phyloP scores from a whole-genome alignment of 2,888 invertebrate genomes.

The Cantharis flavilabris region DNA sequence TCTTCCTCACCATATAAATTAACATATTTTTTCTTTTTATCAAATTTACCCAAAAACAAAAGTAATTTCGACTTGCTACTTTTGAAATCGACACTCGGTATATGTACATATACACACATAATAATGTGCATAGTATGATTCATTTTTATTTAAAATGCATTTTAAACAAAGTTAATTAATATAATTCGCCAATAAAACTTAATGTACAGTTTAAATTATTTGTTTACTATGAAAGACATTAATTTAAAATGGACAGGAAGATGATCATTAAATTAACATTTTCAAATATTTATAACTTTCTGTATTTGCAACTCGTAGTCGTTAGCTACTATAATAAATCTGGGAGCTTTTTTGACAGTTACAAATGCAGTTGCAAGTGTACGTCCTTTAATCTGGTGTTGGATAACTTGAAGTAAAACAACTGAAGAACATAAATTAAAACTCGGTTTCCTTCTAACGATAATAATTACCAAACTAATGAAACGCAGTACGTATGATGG shows the following conservation, averaged over 20 bases:
- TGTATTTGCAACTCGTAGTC: constrained; percentile 29
- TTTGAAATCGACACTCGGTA: no score
- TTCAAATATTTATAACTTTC: constrained; percentile 25
- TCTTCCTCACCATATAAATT: no score
- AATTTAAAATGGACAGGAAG: constrained; percentile 29
- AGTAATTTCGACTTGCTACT: no score
- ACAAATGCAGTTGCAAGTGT: constrained; percentile 34
- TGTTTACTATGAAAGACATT: constrained; percentile 13
- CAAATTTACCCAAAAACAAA: no score
- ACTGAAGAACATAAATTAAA: constrained; percentile 28
- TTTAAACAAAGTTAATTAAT: neutral
- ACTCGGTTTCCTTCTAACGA: neutral
- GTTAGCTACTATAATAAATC: constrained; percentile 34
- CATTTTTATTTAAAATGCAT: no score
- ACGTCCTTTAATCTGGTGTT: constrained; percentile 27
- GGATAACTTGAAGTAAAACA: constrained; percentile 29
- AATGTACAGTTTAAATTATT: neutral
- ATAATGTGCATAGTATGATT: no score
- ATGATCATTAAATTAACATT: constrained; percentile 28
- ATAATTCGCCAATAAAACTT: neutral
- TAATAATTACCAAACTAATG: neutral
- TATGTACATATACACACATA: no score
- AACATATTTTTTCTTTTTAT: no score
- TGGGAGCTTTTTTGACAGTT: constrained; percentile 27
- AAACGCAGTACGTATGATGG: neutral